These are phyloP conservation scores for Napeogenes inachia DNA, from an alignment of 2,888 invertebrate species.

Conservation along the genomic window DNA sequence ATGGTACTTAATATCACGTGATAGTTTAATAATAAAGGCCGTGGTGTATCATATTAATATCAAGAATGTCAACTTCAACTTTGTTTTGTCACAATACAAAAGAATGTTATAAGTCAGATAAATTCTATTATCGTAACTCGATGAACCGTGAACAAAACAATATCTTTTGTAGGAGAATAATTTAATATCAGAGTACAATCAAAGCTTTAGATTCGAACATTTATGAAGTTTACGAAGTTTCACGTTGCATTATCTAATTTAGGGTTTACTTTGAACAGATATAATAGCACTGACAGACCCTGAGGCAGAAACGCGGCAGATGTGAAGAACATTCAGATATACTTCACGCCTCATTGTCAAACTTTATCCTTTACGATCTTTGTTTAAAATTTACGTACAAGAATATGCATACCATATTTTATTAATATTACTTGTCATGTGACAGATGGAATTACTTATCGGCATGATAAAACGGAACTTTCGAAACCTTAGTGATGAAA, in stretches of 20 bases:
- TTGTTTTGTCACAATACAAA: not conserved
- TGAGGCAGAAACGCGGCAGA: conserved; percentile 6
- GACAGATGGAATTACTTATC: no score
- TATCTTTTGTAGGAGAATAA: not conserved
- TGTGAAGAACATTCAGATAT: not conserved
- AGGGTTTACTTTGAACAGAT: conserved; percentile 19
- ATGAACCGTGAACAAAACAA: no score
- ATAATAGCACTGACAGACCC: conserved; percentile 20
- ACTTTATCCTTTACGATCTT: conserved; percentile 15
- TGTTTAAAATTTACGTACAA: conserved; percentile 8
- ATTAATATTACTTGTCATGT: not conserved
- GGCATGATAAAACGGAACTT: no score
- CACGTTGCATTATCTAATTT: conserved; percentile 21
- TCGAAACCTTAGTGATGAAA: no score
- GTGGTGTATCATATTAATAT: not conserved
- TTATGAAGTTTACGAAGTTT: conserved; percentile 5
- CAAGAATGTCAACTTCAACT: not conserved
- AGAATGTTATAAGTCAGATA: not conserved
- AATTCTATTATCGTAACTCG: no score
- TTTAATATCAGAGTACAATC: conserved; percentile 7
- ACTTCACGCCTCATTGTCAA: conserved; percentile 15
- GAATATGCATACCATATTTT: not conserved
- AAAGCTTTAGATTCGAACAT: not conserved
- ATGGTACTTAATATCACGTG: conserved; percentile 5
- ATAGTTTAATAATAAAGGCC: not conserved